These are phyloP conservation scores for Amiota minor DNA, from an alignment of 2,888 invertebrate species.

Conservation along the genomic window DNA sequence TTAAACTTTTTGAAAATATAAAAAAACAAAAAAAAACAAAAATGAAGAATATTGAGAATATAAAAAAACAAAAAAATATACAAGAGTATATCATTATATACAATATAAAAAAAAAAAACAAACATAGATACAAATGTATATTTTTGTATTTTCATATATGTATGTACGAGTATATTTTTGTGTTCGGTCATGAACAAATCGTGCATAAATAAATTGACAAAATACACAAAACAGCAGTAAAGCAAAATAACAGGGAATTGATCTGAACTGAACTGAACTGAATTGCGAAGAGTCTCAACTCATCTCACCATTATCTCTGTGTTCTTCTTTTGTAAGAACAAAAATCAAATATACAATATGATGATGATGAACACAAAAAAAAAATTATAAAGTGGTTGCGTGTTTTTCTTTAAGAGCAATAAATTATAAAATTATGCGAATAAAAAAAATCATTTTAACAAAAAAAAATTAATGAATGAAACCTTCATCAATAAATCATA, in stretches of 20 bases:
- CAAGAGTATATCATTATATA: too few species aligned
- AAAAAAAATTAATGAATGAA: too few species aligned
- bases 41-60: not conserved
- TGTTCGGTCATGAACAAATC: constrained; percentile 24
- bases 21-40: not conserved
- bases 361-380: constrained; percentile 21
- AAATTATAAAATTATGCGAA: too few species aligned
- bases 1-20: not conserved
- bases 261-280: constrained; percentile 8
- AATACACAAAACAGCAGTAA: constrained; percentile 38
- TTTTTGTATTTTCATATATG: not conserved
- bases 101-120: too few species aligned
- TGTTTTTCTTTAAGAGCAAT: too few species aligned
- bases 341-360: constrained; percentile 39
- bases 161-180: constrained; percentile 10
- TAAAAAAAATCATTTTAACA: constrained; percentile 32
- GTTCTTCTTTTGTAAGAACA: constrained; percentile 32
- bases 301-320: not conserved
- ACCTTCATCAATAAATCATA: too few species aligned
- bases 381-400: constrained; percentile 37
- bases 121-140: not conserved
- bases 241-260: constrained; percentile 24
- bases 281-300: not conserved
- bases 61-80: too few species aligned
- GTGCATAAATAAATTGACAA: constrained; percentile 31